Evolutionary conservation across 2,113 vertebrate genomes (phyloP), one percentile per base, ranked within the genome.

Genomic region (Acrocephalus kingi): DNA sequence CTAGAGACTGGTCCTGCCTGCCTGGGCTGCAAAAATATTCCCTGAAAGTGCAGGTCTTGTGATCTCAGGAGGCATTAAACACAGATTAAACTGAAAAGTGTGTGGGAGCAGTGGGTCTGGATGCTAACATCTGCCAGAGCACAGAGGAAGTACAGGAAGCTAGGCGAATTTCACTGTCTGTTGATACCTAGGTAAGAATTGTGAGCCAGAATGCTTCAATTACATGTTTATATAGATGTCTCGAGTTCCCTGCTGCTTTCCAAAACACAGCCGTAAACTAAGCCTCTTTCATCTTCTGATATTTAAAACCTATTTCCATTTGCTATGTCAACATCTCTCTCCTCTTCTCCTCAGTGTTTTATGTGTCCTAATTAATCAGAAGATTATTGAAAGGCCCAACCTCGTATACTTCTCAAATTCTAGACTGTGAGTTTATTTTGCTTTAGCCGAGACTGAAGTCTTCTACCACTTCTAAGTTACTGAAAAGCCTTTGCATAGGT

Each of bases 151-250:
- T 24, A 37, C 0, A 0, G 45, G 49, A 88, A 84, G 8, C 25
- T 52, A 68, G 56, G 82, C 59, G 79, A 69, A 76, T 84, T 91
- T 77, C 79, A 75, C 20, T 84, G 23, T 62, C 75, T 80, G 58
- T 90, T 82, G 54, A 30, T 72, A 63, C 15, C 46, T 68, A 54
- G 24, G 59, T 67, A 79, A 84, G 45, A 94, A 59, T 22, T 0
- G 1, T 15, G 45, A 84, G 24, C 15, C 52, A 93, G 39, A 68
- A 41, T 30, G 31, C 23, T 28, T 87, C 15, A 15, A 55, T 72
- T 33, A 24, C 12, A 6, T 49, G 6, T 27, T 69, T 73, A 58
- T 18, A 49, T 27, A 45, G 13, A 52, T 55, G 33, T 49, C 72
- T 90, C 0, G 0, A 76, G 59, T 31, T 80, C 33, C 45, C 33